phyloP scores from a whole-genome alignment of 2,797 vertebrate genomes.

The Leptodactylus fallax region DNA sequence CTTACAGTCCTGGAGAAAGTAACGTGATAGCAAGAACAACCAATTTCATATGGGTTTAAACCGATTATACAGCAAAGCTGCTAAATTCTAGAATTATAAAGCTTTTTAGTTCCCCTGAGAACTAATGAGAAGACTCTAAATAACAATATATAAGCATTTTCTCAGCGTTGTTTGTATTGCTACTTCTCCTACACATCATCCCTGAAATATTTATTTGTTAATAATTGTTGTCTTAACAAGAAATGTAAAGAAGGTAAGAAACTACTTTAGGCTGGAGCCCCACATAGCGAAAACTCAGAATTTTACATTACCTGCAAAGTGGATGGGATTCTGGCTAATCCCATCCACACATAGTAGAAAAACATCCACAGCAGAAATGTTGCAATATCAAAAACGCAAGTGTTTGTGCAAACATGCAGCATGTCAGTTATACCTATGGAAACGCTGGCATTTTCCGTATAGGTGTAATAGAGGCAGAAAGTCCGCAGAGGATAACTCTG shows the following conservation, averaged over 20 bases:
- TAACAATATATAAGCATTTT: conserved; percentile 4
- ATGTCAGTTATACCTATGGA: no score
- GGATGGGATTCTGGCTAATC: no score
- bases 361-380: no score
- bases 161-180: not conserved
- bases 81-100: conserved; percentile 21
- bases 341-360: no score
- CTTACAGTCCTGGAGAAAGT: conserved; percentile 27
- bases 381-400: no score
- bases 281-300: no score
- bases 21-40: conserved; percentile 1
- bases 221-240: not conserved
- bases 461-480: no score
- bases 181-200: not conserved
- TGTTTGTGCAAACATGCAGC: no score
- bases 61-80: conserved; percentile 43
- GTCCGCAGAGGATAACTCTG: no score
- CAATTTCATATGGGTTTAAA: conserved; percentile 39
- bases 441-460: no score
- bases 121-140: conserved; percentile 25
- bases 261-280: not conserved
- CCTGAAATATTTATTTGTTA: not conserved
- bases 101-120: conserved; percentile 7
- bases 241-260: not conserved
- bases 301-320: no score